Conservation (phyloP, 1,140 invertebrate genomes). For the Drosophila hydei region DNA sequence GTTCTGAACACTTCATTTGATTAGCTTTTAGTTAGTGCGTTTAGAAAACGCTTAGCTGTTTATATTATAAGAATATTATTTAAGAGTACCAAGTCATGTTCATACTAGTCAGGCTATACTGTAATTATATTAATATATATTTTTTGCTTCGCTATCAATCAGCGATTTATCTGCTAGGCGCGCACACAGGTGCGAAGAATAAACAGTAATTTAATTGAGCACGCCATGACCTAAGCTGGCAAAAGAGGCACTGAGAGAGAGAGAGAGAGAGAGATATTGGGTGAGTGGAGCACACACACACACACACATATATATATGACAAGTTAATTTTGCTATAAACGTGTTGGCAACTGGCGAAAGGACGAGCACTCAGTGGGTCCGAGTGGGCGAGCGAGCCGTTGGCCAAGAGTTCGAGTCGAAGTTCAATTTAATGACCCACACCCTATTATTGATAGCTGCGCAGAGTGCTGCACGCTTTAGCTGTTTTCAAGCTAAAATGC, state of each 20-base stretch:
- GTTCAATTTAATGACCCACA: constrained; percentile 6
- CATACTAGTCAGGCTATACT: neutral
- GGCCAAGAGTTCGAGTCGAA: neutral
- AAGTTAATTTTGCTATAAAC: constrained; percentile 24
- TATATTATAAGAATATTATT: too few species aligned
- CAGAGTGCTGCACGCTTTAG: constrained; percentile 21
- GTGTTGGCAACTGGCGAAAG: constrained; percentile 21
- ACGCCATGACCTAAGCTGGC: constrained; percentile 21
- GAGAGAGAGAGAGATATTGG: neutral
- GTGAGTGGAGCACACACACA: too few species aligned
- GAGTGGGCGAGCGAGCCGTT: neutral
- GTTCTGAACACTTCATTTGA: too few species aligned
- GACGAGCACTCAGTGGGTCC: neutral
- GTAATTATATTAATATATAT: neutral
- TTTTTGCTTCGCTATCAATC: constrained; percentile 9
- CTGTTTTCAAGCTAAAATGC: constrained; percentile 14
- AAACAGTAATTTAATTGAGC: constrained; percentile 41
- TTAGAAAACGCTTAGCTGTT: too few species aligned
- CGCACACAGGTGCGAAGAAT: constrained; percentile 20
- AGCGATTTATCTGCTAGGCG: constrained; percentile 23
- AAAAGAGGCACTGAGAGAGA: neutral
- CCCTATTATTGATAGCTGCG: neutral
- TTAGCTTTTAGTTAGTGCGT: too few species aligned
- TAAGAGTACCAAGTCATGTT: neutral
- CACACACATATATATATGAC: neutral